phyloP scores from a whole-genome alignment of 92 coral and sea anemone species.

The Parazoanthus swiftii region DNA sequence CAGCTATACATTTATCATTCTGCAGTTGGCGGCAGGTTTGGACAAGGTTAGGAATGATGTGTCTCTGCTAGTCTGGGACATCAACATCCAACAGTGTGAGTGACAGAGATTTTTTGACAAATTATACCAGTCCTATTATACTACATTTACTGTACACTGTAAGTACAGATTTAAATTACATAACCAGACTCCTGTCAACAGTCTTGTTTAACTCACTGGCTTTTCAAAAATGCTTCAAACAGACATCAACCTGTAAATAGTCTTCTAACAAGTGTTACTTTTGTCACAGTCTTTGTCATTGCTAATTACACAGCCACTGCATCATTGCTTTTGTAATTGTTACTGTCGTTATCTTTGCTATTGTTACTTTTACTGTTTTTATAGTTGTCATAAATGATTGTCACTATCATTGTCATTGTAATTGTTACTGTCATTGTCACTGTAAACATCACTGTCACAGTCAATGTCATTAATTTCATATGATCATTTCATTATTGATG shows the following conservation, averaged over 20 bases:
- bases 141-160: not conserved
- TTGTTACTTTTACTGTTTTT: not conserved
- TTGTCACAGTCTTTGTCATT: not conserved
- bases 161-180: too few relatives aligned
- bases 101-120: not conserved
- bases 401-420: too few relatives aligned
- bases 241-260: too few relatives aligned
- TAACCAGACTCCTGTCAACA: too few relatives aligned
- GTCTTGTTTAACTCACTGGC: too few relatives aligned
- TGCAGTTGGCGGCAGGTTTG: conserved; percentile 92
- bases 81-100: conserved; percentile 88
- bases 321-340: not conserved
- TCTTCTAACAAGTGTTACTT: too few relatives aligned
- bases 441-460: too few relatives aligned
- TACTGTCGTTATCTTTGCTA: not conserved
- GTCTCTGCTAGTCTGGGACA: conserved; percentile 93
- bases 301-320: not conserved
- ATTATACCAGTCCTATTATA: not conserved
- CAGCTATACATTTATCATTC: not conserved
- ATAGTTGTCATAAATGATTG: too few relatives aligned
- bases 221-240: too few relatives aligned
- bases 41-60: conserved; percentile 95
- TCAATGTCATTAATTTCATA: too few relatives aligned
- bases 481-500: too few relatives aligned
- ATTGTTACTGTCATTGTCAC: too few relatives aligned